phyloP scores from a whole-genome alignment of 1,140 invertebrate genomes.

The Drosophila ananassae region DNA sequence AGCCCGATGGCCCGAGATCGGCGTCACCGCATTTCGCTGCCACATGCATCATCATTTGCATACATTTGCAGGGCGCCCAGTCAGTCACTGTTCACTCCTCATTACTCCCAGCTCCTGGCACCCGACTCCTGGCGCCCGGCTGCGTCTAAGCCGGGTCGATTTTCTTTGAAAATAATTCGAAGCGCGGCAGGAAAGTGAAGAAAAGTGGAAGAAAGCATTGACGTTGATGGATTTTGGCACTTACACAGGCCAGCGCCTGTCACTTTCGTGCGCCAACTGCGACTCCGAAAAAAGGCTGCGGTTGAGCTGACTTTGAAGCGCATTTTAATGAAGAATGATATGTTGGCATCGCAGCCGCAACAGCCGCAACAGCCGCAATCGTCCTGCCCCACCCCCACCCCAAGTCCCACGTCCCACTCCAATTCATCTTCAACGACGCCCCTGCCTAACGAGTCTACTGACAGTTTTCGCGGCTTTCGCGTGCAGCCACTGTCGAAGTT shows the following conservation, averaged over 20 bases:
- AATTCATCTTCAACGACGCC: conserved; percentile 6
- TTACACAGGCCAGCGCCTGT: conserved; percentile 81
- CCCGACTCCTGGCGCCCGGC: too few species aligned
- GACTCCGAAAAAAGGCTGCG: conserved; percentile 36
- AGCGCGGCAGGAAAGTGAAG: conserved; percentile 19
- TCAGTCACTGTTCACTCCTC: conserved; percentile 58
- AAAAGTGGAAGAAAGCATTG: conserved; percentile 56
- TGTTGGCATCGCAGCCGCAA: conserved; percentile 70
- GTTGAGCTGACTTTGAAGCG: conserved; percentile 75
- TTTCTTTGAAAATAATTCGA: conserved; percentile 82
- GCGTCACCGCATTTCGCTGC: conserved; percentile 74
- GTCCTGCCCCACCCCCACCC: conserved; percentile 14
- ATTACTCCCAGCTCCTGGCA: conserved; percentile 36
- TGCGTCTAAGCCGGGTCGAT: conserved; percentile 56
- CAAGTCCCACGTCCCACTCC: conserved; percentile 15
- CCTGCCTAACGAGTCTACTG: conserved; percentile 62
- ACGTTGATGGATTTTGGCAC: conserved; percentile 83
- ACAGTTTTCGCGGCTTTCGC: conserved; percentile 75
- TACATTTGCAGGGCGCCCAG: conserved; percentile 75
- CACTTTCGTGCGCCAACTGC: conserved; percentile 52
- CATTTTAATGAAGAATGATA: conserved; percentile 82
- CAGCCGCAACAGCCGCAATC: conserved; percentile 49
- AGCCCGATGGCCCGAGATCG: conserved; percentile 14
- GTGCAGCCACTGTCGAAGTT: conserved; percentile 49
- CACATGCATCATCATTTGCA: conserved; percentile 83